phyloP scores from a whole-genome alignment of 2,113 vertebrate species.

The Dermatemys mawii region DNA sequence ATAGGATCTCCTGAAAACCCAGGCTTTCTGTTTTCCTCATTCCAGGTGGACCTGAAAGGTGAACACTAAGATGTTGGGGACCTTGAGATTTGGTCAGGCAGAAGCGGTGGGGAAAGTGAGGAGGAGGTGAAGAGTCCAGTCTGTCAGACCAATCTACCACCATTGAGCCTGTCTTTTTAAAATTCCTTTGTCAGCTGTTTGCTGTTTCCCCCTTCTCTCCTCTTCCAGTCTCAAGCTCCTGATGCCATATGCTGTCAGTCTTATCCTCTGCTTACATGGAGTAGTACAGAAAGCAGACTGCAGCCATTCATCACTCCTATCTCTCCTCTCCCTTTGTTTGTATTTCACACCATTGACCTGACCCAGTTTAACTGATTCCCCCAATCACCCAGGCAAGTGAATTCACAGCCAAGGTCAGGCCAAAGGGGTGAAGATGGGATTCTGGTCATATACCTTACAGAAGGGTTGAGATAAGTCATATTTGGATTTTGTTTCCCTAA shows the following conservation, averaged over 20 bases:
- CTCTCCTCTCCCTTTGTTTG: slow-evolving; percentile 29
- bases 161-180: not conserved
- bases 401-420: not conserved
- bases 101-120: not conserved
- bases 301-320: slow-evolving; percentile 26
- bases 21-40: not conserved
- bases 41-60: not conserved
- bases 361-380: slow-evolving; percentile 72
- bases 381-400: slow-evolving; percentile 37
- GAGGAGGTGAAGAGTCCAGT: not conserved
- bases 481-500: slow-evolving; percentile 7
- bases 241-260: not conserved
- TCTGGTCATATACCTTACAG: not conserved
- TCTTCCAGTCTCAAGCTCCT: not conserved
- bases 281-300: not conserved
- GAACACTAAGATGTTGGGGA: not conserved
- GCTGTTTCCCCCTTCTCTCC: not conserved
- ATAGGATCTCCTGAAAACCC: not conserved
- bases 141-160: not conserved
- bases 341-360: slow-evolving; percentile 68
- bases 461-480: not conserved
- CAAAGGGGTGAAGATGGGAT: not conserved
- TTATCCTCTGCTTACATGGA: not conserved
- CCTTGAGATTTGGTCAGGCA: not conserved
- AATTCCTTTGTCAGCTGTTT: not conserved